Base-by-base conservation (phyloP, 2,888 invertebrate genomes). In the Opisthograptis luteolata region DNA sequence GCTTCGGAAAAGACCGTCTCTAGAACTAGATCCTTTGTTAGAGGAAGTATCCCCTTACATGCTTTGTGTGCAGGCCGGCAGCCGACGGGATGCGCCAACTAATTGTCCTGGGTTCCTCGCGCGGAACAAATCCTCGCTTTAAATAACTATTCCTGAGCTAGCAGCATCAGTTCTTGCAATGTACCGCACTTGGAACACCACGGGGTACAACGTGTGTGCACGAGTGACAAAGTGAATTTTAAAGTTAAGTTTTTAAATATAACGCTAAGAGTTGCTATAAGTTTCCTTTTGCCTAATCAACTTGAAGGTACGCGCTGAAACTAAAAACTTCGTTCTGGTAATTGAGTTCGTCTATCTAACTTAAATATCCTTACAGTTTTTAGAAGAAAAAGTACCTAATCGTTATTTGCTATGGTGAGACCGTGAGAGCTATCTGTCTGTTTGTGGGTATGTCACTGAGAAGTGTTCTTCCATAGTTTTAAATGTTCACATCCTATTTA, bases 1-100 rank as follows among this genome's bases (percentile, higher is more conserved):
- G 62, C 61, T 62, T 62, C 64, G 60, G 66, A 73, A 70, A 73
- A 75, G 74, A 68, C 24, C 68, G 74, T 76, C 76, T 71, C 75
- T 80, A 84, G 79, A 75, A 74, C 75, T 77, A 73, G 73, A 75
- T 70, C 81, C 79, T 74, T 83, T 85, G 89, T 86, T 79, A 79
- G 74, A 84, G 86, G 87, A 87, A 88, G 84, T 89, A 87, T 89
- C 87, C 70, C 70, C 83, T 89, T 88, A 85, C 89, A 71, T 55
- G 74, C 84, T 84, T 88, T 89, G 87, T 88, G 70, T 69, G 68
- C 60, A 70, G 62, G 65, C 68, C 66, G 76, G 73, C 74, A 69
- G 64, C 74, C 62, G 68, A 72, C 84, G 82, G 83, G 82, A 84
- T 83, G 85, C 83, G 78, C 64, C 68, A 72, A 58, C 63, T 77